Evolutionary conservation across 2,888 invertebrate species (phyloP).

Genomic region (Acanthosepion pharaonis): DNA sequence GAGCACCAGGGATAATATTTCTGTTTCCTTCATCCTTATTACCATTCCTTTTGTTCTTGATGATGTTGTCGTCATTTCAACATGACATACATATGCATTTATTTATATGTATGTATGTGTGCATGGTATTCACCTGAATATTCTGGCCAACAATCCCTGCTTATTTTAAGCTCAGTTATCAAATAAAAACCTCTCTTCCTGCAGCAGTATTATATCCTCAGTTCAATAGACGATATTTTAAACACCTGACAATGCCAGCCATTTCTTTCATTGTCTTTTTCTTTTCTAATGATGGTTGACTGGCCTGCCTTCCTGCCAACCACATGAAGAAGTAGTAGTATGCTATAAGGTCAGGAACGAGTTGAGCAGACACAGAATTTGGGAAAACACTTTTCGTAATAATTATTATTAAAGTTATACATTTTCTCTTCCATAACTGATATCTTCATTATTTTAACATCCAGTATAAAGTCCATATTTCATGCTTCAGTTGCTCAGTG

Average conservation of each 20-base stretch:
- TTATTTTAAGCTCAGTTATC: not conserved
- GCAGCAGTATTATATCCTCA: not conserved
- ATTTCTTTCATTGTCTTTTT: not conserved
- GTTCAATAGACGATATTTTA: not conserved
- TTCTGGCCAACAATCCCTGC: slow-evolving; percentile 10
- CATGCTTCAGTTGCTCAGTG: slow-evolving; percentile 38
- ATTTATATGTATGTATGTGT: not conserved
- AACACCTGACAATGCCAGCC: slow-evolving; percentile 12
- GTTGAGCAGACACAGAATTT: slow-evolving; percentile 33
- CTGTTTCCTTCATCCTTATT: slow-evolving; percentile 36
- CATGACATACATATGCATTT: not conserved
- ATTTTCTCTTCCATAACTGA: not conserved
- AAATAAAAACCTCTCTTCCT: slow-evolving; percentile 2
- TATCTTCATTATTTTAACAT: slow-evolving; percentile 38
- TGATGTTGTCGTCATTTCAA: not conserved
- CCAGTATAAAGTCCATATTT: not conserved
- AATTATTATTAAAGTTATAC: not conserved
- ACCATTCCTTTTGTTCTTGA: not conserved
- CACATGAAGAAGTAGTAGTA: slow-evolving; percentile 33
- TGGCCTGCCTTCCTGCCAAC: slow-evolving; percentile 33
- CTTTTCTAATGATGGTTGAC: slow-evolving; percentile 1
- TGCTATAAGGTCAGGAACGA: slow-evolving; percentile 17
- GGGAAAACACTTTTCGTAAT: slow-evolving; percentile 18
- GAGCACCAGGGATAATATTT: slow-evolving; percentile 43
- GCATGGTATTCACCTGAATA: not conserved